phyloP scores from a whole-genome alignment of 2,113 vertebrate species.

The Budorcas taxicolor region DNA sequence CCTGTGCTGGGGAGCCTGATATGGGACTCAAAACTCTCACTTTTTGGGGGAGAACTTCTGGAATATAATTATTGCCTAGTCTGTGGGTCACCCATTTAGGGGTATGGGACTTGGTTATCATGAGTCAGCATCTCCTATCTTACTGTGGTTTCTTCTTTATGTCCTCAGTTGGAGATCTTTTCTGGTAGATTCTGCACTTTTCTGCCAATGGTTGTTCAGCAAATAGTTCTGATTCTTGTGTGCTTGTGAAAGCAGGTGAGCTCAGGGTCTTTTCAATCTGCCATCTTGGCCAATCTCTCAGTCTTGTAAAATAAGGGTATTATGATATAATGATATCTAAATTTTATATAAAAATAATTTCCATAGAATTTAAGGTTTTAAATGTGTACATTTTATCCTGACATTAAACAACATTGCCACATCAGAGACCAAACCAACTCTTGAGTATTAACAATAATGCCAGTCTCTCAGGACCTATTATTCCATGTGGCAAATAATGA shows the following conservation, averaged over 20 bases:
- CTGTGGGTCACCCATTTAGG: background rate
- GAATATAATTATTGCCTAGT: background rate
- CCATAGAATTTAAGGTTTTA: background rate
- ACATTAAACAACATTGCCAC: background rate
- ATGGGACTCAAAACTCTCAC: background rate
- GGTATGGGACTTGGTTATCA: background rate
- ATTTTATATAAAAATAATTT: background rate
- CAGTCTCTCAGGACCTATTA: background rate
- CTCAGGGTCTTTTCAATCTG: background rate
- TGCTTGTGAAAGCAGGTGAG: background rate
- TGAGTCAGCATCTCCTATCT: background rate
- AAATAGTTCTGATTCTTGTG: background rate
- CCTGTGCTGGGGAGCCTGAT: background rate
- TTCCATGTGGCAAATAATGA: background rate
- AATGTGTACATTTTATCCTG: background rate
- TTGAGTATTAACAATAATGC: background rate
- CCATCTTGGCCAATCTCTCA: background rate
- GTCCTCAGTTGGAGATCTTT: background rate
- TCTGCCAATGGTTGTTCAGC: background rate
- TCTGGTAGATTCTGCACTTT: background rate
- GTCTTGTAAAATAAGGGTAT: too few species aligned
- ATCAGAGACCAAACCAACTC: background rate
- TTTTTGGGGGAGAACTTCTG: background rate
- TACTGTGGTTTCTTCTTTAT: background rate
- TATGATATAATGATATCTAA: background rate